These are phyloP conservation scores for Gambusia affinis DNA, from an alignment of 2,113 vertebrate species.

Conservation along the genomic window DNA sequence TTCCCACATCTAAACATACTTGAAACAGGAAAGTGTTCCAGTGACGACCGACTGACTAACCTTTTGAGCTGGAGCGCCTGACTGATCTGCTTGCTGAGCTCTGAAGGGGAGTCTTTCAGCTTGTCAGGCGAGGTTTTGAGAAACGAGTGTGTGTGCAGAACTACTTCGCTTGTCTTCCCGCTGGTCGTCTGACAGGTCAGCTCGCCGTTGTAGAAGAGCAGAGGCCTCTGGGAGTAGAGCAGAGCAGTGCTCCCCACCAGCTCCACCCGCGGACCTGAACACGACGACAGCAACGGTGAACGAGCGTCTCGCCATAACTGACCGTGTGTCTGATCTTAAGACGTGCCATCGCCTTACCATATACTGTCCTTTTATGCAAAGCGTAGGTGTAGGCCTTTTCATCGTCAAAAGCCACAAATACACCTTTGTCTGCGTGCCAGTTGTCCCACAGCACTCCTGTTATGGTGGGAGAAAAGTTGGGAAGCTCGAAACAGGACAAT, in stretches of 20 bases:
- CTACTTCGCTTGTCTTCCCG: constrained; percentile 87
- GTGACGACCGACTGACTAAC: constrained; percentile 4
- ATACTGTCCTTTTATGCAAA: constrained; percentile 92
- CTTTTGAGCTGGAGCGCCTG: constrained; percentile 90
- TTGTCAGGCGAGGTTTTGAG: constrained; percentile 79
- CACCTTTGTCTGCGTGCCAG: constrained; percentile 89
- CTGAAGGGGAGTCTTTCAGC: constrained; percentile 60
- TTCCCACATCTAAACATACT: too few species aligned
- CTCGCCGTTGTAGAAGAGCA: constrained; percentile 93
- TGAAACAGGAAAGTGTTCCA: not conserved
- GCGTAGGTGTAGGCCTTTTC: constrained; percentile 93
- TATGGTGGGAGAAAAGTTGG: constrained; percentile 92
- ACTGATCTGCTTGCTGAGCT: constrained; percentile 80
- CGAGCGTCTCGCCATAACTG: not conserved
- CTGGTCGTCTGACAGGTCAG: constrained; percentile 94
- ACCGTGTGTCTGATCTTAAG: not conserved
- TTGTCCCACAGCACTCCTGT: constrained; percentile 96
- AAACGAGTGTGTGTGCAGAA: constrained; percentile 89
- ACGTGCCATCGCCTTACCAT: constrained; percentile 80
- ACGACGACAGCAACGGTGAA: constrained; percentile 3
- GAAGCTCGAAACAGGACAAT: constrained; percentile 87
- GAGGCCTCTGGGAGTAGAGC: constrained; percentile 92
- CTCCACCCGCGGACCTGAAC: constrained; percentile 87
- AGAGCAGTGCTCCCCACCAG: constrained; percentile 88
- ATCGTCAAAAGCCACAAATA: constrained; percentile 92